A percentile compares a stretch with the other conserved stretches of the same genome.
Conservation (phyloP, 2,797 vertebrate species). For the Aldrovandia affinis region DNA sequence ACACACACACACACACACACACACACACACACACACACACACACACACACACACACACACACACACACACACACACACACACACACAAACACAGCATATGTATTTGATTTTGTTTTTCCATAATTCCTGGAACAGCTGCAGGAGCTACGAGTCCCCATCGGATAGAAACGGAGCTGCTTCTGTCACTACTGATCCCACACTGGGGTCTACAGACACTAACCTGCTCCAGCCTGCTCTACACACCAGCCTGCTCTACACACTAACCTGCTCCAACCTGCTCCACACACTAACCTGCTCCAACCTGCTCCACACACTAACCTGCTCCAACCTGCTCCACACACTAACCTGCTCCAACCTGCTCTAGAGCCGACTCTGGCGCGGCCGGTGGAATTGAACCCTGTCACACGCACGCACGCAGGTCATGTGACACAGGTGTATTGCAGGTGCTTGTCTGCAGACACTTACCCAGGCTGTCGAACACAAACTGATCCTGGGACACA, state of each 20-base stretch:
- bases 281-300: too few relatives aligned
- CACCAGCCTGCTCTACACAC: too few relatives aligned
- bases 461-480: constrained; percentile 83
- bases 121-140: neutral
- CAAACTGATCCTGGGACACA: constrained; percentile 83
- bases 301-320: too few relatives aligned
- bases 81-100: too few relatives aligned
- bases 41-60: neutral
- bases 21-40: neutral
- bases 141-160: neutral
- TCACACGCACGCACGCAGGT: neutral
- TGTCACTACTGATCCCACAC: neutral
- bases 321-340: constrained; percentile 21
- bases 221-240: too few relatives aligned
- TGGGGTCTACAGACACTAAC: neutral
- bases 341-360: constrained; percentile 25
- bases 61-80: neutral
- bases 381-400: constrained; percentile 32
- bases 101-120: too few relatives aligned
- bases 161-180: neutral
- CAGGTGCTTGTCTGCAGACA: constrained; percentile 14
- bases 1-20: neutral
- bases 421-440: neutral
- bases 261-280: constrained; percentile 25
- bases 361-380: constrained; percentile 25